Evolutionary conservation across 1,140 invertebrate species (phyloP).

Genomic region (Drosophila nebulosa): DNA sequence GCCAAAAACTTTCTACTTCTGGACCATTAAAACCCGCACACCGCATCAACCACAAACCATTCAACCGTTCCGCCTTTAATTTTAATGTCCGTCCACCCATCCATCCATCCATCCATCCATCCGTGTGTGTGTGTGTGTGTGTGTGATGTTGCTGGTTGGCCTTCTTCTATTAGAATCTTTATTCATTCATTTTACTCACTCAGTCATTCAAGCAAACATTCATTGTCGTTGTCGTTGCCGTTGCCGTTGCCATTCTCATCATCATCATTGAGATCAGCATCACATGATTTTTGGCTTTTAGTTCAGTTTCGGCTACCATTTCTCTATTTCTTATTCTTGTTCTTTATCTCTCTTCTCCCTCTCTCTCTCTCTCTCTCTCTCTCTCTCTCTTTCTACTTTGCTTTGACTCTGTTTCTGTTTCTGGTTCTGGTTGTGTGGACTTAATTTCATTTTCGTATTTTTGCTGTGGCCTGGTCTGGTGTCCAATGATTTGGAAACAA

Average conservation of each 20-base stretch:
- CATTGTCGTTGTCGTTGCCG: conserved; percentile 7
- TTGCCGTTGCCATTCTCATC: conserved; percentile 6
- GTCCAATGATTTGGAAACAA: conserved; percentile 76
- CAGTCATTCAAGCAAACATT: conserved; percentile 48
- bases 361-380: neutral
- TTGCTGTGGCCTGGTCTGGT: conserved; percentile 67
- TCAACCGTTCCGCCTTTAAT: conserved; percentile 55
- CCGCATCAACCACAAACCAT: conserved; percentile 50
- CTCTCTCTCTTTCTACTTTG: neutral
- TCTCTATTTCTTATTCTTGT: neutral
- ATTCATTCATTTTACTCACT: conserved; percentile 25
- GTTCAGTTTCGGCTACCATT: conserved; percentile 20
- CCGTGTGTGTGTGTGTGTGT: neutral
- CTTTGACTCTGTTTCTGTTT: neutral
- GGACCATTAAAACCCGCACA: conserved; percentile 66
- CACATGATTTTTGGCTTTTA: conserved; percentile 48
- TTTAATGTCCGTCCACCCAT: conserved; percentile 28
- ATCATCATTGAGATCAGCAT: conserved; percentile 63
- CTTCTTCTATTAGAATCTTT: conserved; percentile 21
- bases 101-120: too few species aligned
- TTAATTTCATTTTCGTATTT: conserved; percentile 70
- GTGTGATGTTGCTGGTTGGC: neutral
- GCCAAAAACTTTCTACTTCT: conserved; percentile 46
- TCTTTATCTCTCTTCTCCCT: too few species aligned
- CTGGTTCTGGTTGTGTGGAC: conserved; percentile 33